Percentiles rank a stretch among this genome's conserved stretches.
phyloP scores from a whole-genome alignment of 1,140 invertebrate species.

The Drosophila pandora region DNA sequence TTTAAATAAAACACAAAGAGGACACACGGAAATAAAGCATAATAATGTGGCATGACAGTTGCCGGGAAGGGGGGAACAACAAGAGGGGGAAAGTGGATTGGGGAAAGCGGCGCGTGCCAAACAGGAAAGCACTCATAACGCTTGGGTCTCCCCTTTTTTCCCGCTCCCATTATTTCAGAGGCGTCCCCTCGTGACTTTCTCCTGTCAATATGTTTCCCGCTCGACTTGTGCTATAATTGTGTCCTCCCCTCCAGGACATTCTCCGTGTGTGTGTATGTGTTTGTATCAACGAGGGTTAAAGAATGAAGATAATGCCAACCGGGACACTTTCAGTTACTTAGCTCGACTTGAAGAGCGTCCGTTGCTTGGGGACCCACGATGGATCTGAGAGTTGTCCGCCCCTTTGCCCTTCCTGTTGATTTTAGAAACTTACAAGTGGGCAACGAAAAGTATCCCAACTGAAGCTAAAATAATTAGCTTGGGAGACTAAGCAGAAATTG shows the following conservation, averaged over 20 bases:
- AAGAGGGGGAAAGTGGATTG: background rate
- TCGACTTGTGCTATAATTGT: constrained; percentile 53
- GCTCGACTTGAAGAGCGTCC: constrained; percentile 20
- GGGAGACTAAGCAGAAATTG: constrained; percentile 28
- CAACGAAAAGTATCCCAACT: constrained; percentile 26
- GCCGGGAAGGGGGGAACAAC: constrained; percentile 11
- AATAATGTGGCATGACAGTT: constrained; percentile 75
- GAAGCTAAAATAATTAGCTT: constrained; percentile 50
- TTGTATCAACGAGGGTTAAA: constrained; percentile 29
- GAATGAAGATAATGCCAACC: constrained; percentile 43
- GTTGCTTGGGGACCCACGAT: constrained; percentile 30
- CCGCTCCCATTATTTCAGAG: constrained; percentile 13
- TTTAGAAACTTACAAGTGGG: constrained; percentile 40
- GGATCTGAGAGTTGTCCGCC: constrained; percentile 10
- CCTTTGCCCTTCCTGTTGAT: constrained; percentile 13
- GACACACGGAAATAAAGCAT: constrained; percentile 75
- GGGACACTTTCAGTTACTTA: constrained; percentile 52
- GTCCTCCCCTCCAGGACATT: constrained; percentile 28
- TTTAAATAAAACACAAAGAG: constrained; percentile 60
- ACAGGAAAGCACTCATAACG: constrained; percentile 76
- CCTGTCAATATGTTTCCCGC: constrained; percentile 57
- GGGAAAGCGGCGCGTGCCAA: constrained; percentile 53
- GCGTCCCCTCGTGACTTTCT: constrained; percentile 37
- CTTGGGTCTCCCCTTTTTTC: constrained; percentile 40
- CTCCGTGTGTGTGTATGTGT: background rate